Percentiles rank a stretch among this genome's conserved stretches.
Conservation (phyloP, 2,888 invertebrate species). For the Lacanobia wlatinum region DNA sequence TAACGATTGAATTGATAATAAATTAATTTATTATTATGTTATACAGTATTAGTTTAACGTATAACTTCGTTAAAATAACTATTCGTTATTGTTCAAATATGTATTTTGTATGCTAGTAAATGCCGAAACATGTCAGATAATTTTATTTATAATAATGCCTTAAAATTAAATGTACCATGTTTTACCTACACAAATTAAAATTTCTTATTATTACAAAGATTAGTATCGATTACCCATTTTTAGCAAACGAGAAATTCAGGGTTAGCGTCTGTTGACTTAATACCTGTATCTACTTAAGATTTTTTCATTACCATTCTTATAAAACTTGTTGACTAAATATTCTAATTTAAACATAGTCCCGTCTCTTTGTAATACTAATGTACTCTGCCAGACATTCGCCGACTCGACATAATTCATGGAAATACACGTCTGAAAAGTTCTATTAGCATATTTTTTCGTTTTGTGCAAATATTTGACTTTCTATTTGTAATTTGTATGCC, state of each 20-base stretch:
- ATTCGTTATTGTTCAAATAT: no score
- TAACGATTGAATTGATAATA: no score
- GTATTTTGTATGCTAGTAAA: no score
- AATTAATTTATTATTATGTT: no score
- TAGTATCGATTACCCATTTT: no score
- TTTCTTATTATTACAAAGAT: no score
- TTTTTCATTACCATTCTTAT: slow-evolving; percentile 10
- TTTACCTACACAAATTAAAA: no score
- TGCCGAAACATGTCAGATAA: no score
- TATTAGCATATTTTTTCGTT: slow-evolving; percentile 55
- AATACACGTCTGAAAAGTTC: slow-evolving; percentile 42
- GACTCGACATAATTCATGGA: slow-evolving; percentile 48
- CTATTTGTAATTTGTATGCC: slow-evolving; percentile 40
- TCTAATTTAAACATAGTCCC: slow-evolving; percentile 55
- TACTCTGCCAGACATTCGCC: slow-evolving; percentile 42
- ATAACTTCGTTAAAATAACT: no score
- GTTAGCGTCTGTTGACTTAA: not conserved
- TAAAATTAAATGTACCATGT: no score
- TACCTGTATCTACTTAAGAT: not conserved
- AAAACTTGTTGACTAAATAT: slow-evolving; percentile 36
- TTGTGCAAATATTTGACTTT: slow-evolving; percentile 43
- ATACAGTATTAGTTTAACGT: no score
- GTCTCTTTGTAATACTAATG: slow-evolving; percentile 52
- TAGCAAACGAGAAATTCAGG: not conserved
- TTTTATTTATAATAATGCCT: no score